phyloP scores from a whole-genome alignment of 2,888 invertebrate species.

The Chymomyza procnemis region DNA sequence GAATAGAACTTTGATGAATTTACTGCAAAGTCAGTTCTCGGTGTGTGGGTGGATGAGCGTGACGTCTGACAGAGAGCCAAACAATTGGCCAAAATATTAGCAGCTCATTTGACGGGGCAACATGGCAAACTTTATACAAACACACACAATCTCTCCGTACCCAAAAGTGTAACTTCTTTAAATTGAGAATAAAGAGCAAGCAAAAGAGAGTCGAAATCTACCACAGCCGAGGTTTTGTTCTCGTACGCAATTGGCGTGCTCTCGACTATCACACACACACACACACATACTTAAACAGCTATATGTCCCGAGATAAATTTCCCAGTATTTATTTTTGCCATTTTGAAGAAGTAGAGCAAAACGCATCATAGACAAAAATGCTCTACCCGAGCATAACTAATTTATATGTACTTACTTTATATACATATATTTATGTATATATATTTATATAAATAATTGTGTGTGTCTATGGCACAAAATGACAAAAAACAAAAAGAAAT shows the following conservation, averaged over 20 bases:
- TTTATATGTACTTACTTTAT: neutral
- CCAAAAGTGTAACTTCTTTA: neutral
- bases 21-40: neutral
- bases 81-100: conserved; percentile 10
- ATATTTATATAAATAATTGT: neutral
- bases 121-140: neutral
- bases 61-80: neutral
- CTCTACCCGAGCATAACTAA: neutral
- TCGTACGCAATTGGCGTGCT: neutral
- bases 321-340: conserved; percentile 35
- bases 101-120: conserved; percentile 1
- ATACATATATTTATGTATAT: neutral
- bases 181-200: neutral
- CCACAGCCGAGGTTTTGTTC: neutral
- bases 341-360: conserved; percentile 1
- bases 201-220: neutral
- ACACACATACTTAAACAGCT: neutral
- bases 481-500: conserved; percentile 15
- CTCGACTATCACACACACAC: neutral
- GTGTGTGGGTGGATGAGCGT: neutral
- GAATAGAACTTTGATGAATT: neutral
- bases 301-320: conserved; percentile 25
- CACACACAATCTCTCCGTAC: neutral
- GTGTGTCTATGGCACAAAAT: too few species aligned
- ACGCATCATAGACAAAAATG: conserved; percentile 7